A percentile compares a stretch with the other conserved stretches of the same genome.
These are phyloP conservation scores for Nephrocerus scutellatus DNA, from an alignment of 2,888 invertebrate genomes.

Conservation along the genomic window DNA sequence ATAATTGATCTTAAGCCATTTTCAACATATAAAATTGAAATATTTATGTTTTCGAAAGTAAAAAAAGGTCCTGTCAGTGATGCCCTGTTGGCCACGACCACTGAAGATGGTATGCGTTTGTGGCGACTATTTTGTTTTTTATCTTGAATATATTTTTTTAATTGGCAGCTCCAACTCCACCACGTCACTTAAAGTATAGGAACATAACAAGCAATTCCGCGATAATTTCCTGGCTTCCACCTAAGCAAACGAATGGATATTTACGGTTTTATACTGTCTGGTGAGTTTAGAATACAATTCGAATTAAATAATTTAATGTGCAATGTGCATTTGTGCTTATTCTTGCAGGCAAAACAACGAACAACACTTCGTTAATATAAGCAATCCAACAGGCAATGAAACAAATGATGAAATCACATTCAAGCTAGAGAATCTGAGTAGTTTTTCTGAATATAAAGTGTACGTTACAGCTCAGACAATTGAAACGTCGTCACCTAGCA, in stretches of 20 bases:
- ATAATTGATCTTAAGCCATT: slow-evolving; percentile 62
- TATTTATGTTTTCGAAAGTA: slow-evolving; percentile 55
- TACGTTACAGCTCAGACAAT: slow-evolving; percentile 64
- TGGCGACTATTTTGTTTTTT: not conserved
- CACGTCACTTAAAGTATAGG: slow-evolving; percentile 49
- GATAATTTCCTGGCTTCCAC: slow-evolving; percentile 57
- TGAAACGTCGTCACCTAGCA: slow-evolving; percentile 55
- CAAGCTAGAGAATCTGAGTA: slow-evolving; percentile 46
- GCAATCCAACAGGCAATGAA: slow-evolving; percentile 16
- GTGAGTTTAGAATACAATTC: slow-evolving; percentile 35
- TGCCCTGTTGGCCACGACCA: slow-evolving; percentile 56
- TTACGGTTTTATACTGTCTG: slow-evolving; percentile 61
- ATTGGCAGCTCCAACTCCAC: slow-evolving; percentile 50
- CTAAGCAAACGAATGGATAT: slow-evolving; percentile 62
- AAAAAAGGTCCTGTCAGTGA: slow-evolving; percentile 52
- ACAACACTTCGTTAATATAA: slow-evolving; percentile 7
- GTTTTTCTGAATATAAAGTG: slow-evolving; percentile 61
- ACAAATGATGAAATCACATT: slow-evolving; percentile 16
- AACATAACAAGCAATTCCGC: slow-evolving; percentile 56
- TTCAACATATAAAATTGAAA: slow-evolving; percentile 62
- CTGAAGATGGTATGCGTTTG: slow-evolving; percentile 55
- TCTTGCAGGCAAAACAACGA: slow-evolving; percentile 20
- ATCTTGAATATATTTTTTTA: not conserved
- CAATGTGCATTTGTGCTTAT: slow-evolving; percentile 7
- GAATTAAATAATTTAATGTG: not conserved